Evolutionary conservation across 2,113 vertebrate genomes (phyloP).

Genomic region (Colinus virginianus): DNA sequence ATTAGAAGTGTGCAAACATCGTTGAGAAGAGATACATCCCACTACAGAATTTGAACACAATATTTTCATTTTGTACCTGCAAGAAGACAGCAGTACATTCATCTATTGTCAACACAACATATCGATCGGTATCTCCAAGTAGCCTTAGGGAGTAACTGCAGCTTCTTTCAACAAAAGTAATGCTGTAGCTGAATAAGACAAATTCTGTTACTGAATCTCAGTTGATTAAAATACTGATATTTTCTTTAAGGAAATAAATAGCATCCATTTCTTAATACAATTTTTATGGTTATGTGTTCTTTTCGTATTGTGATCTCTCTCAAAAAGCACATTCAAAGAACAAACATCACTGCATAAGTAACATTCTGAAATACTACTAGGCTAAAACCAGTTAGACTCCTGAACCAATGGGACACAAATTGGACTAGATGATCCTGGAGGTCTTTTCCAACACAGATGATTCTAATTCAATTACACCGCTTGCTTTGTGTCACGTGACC

Average conservation of each 20-base stretch:
- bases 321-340: neutral
- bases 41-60: neutral
- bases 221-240: neutral
- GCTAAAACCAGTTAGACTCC: neutral
- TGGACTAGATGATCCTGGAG: too few relatives aligned
- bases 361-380: neutral
- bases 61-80: slow-evolving; percentile 82
- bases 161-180: slow-evolving; percentile 88
- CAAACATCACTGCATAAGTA: neutral
- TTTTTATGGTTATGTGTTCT: neutral
- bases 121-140: slow-evolving; percentile 80
- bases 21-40: neutral
- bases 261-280: neutral
- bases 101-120: slow-evolving; percentile 88
- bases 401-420: too few relatives aligned
- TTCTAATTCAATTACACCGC: neutral
- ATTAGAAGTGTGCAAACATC: neutral
- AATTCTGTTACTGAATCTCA: neutral
- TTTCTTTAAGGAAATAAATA: neutral
- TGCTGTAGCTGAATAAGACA: slow-evolving; percentile 81
- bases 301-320: neutral
- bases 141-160: slow-evolving; percentile 79
- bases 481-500: neutral
- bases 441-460: too few relatives aligned
- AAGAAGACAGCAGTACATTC: slow-evolving; percentile 86